These are phyloP conservation scores for Peucedramus taeniatus DNA, from an alignment of 2,113 vertebrate genomes.

Conservation along the genomic window DNA sequence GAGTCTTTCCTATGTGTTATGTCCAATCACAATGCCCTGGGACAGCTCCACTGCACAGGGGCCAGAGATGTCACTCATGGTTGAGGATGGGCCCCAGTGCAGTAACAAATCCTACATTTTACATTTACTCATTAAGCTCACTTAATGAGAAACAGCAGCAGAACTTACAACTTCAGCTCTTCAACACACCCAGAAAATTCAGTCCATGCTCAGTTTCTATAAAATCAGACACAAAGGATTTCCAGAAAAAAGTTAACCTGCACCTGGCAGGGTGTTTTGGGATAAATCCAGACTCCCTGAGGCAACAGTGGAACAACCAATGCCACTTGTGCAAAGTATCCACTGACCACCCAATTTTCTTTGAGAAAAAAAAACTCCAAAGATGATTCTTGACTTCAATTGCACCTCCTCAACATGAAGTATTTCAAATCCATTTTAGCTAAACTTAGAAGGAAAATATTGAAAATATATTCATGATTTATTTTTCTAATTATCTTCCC, in stretches of 20 bases:
- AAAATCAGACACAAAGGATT: background rate
- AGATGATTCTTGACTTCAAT: background rate
- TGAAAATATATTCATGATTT: background rate
- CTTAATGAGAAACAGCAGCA: background rate
- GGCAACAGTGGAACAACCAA: background rate
- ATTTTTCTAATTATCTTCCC: background rate
- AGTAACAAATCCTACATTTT: background rate
- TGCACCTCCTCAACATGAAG: background rate
- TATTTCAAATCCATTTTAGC: slow-evolving; percentile 26
- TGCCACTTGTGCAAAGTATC: background rate
- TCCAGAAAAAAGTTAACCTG: background rate
- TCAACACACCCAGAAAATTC: background rate
- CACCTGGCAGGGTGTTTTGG: background rate
- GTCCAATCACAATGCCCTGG: accelerated
- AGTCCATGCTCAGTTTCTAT: background rate
- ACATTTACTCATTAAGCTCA: background rate
- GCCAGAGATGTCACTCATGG: background rate
- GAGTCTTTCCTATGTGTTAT: accelerated
- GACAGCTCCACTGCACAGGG: background rate
- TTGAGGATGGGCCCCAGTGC: background rate
- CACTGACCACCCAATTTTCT: background rate
- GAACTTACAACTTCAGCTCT: background rate
- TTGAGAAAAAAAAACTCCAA: background rate
- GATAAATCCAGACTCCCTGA: background rate
- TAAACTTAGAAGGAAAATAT: slow-evolving; percentile 29